Base-by-base conservation (phyloP, 2,888 invertebrate genomes). In the Drepanosiphum platanoidis region DNA sequence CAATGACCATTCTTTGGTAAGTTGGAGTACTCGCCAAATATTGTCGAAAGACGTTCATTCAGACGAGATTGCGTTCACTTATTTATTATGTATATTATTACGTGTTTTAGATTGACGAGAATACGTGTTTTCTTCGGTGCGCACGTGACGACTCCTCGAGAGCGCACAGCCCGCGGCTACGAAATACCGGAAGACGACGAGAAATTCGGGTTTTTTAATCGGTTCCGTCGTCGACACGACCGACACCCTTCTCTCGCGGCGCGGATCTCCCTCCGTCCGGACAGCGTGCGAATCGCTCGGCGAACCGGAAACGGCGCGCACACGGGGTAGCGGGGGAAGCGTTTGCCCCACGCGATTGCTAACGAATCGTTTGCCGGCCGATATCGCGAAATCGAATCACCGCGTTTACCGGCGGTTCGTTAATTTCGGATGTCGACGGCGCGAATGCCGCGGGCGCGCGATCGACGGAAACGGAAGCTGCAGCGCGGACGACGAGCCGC, bases 391-490 rank as follows among this genome's bases (percentile, higher is more conserved):
- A 83, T 83, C 68, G 74, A 83, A 83, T 83, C 83, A 83, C 36
- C 3, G 75, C 75, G 58, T 71, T 75, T 39, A 30, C 7, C 36
- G 58, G 72, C 72, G 83, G 83, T 83, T 83, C 83, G 83, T 83
- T 83, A 75, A 75, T 83, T 83, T 83, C 83, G 83, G 82, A 83
- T 75, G 83, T 83, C 46, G 61, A 11, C 52, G 22, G 1, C 39
- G 64, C 0, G 34, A 42, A 70, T 11, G 75, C 7, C 15, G 30
- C 7, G 13, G 71, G 4, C 46, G 36, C 13, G 78, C 39, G 78
- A 52, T 70, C 36, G 42, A 46, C 64, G 79, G 46, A 79, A 32
- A 79, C 66, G 66, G 66, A 46, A 52, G 61, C 46, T 42, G 46
- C 3, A 30, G 8, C 42, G 42, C 30, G 30, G 42, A 5, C 72